Base-by-base conservation (phyloP, 2,113 vertebrate genomes). In the Tiliqua scincoides region DNA sequence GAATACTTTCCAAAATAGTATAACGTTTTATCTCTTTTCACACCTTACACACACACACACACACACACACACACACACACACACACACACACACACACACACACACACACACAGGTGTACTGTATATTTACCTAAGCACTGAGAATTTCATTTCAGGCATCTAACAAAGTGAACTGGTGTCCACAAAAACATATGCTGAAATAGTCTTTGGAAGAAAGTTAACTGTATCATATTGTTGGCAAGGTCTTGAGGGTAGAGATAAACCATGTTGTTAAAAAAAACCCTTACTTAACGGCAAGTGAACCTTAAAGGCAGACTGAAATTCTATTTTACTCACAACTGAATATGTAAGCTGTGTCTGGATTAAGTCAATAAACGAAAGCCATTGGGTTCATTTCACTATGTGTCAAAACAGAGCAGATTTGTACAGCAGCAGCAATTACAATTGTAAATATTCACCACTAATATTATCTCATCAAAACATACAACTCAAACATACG, bases 261-360 rank as follows among this genome's bases (percentile, higher is more conserved):
- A 79, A 79, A 35, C 23, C 25, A 7, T 43, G 57, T 73, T 76
- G 21, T 30, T 52, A n/a, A 20, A 9, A 75, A 57, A 57, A 17
- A 35, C 15, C 68, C 17, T 71, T 17, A 68, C 10, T 68, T 52
- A 71, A 93, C 89, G 89, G 78, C 87, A 84, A 91, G 74, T 91
- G 32, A 91, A 92, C 89, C 91, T 91, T 74, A 88, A 87, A 91
- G 91, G 91, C 89, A 88, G 91, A 92, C 90, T 86, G 89, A 89
- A 91, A 89, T 89, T 91, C 68, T 61, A 88, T 93, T 93, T 89
- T 94, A 93, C 93, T 93, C 93, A 93, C 91, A 12, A 12, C 52
- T 54, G 52, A 93, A 88, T 91, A 62, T 0, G 0, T 82, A 89
- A 88, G 15, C 83, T 92, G 87, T 87, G 71, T 84, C 87, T 90